A percentile compares a stretch with the other conserved stretches of the same genome.
These are phyloP conservation scores for Magallana gigas DNA, from an alignment of 1,140 invertebrate species.

Conservation along the genomic window DNA sequence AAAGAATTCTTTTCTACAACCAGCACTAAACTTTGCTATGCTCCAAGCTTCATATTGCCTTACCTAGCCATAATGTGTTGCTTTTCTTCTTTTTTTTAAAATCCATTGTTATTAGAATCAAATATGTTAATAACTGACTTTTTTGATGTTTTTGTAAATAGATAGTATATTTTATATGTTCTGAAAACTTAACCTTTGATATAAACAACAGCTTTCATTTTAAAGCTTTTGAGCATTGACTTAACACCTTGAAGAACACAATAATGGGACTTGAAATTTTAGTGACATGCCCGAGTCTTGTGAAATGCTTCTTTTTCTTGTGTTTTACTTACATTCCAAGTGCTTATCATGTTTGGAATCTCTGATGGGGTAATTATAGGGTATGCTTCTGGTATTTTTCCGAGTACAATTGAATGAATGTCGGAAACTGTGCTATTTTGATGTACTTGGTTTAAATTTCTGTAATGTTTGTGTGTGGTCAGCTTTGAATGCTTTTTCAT, in stretches of 20 bases:
- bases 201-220: not conserved
- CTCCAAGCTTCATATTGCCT: conserved; percentile 27
- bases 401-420: not conserved
- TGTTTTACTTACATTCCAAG: conserved; percentile 27
- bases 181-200: not conserved
- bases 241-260: no score
- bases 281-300: not conserved
- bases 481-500: no score
- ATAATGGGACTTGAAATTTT: not conserved
- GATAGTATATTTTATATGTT: conserved; percentile 5
- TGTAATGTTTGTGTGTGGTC: no score
- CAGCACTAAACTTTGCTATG: not conserved
- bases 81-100: not conserved
- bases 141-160: conserved; percentile 20
- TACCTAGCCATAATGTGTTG: conserved; percentile 18
- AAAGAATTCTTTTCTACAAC: not conserved
- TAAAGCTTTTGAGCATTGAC: not conserved
- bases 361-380: not conserved
- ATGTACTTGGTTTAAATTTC: no score
- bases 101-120: conserved; percentile 28
- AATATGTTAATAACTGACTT: conserved; percentile 2
- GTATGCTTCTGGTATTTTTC: not conserved
- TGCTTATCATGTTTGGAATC: conserved; percentile 4
- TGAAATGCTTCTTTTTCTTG: not conserved
- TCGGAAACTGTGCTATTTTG: not conserved